These are phyloP conservation scores for Cephalopachus bancanus DNA, from an alignment of 2,797 vertebrate species.

Conservation along the genomic window DNA sequence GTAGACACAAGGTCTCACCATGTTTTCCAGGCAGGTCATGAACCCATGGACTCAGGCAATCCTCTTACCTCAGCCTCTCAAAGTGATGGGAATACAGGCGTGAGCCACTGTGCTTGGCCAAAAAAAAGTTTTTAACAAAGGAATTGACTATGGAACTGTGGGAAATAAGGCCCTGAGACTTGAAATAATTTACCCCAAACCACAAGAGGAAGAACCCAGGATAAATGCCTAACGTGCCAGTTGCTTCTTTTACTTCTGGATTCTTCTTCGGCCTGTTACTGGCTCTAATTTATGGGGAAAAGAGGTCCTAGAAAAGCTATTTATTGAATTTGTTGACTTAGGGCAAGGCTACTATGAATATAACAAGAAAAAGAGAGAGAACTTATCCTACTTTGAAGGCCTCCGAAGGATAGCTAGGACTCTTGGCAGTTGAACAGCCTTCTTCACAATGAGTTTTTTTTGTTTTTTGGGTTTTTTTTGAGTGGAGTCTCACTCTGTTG, in stretches of 20 bases:
- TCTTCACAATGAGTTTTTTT: not conserved
- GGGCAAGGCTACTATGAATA: not conserved
- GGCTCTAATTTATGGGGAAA: constrained; percentile 13
- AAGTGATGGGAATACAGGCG: not conserved
- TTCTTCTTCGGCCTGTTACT: not conserved
- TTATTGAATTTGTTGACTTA: constrained; percentile 34
- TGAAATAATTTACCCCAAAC: constrained; percentile 40
- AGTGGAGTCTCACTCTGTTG: too few species aligned
- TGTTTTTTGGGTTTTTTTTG: too few species aligned
- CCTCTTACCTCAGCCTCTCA: too few species aligned
- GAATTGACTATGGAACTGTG: constrained; percentile 24
- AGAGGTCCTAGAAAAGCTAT: not conserved
- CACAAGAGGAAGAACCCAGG: not conserved
- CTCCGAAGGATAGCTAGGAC: not conserved
- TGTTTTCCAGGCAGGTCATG: too few species aligned
- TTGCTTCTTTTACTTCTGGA: not conserved
- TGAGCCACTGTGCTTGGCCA: not conserved
- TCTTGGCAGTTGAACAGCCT: not conserved
- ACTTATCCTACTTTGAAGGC: constrained; percentile 7
- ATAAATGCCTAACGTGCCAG: constrained; percentile 3
- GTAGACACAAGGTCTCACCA: too few species aligned
- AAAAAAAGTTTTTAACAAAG: constrained; percentile 36
- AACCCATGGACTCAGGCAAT: too few species aligned
- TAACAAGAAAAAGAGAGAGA: not conserved
- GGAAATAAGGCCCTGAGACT: constrained; percentile 38